These are phyloP conservation scores for Oikopleura vanhoeffeni DNA, from an alignment of 23 tunicate species.

Conservation along the genomic window DNA sequence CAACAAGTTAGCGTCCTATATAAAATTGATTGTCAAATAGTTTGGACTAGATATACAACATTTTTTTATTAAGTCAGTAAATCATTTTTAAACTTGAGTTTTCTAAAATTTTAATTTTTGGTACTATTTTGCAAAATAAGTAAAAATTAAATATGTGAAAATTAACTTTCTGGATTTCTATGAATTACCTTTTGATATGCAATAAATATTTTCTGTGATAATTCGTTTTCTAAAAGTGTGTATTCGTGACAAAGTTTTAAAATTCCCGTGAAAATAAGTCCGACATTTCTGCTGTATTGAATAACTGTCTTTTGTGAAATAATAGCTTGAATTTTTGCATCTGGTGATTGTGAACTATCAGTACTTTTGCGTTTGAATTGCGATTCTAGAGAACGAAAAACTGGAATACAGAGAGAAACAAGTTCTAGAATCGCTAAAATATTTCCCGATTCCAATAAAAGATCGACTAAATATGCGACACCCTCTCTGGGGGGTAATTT, in stretches of 20 bases:
- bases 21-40: no score
- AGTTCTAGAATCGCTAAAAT: neutral
- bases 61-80: no score
- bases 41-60: no score
- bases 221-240: neutral
- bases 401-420: neutral
- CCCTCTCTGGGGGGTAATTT: neutral
- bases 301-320: neutral
- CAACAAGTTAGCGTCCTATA: no score
- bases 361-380: neutral
- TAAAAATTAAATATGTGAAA: no score
- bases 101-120: no score
- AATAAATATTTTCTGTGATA: neutral
- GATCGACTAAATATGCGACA: neutral
- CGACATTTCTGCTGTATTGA: neutral
- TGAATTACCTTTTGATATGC: conserved; percentile 2
- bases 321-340: neutral
- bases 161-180: no score
- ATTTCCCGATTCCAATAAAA: neutral
- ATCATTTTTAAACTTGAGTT: no score
- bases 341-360: neutral
- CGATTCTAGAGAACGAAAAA: neutral
- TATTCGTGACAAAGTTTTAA: neutral
- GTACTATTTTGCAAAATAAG: no score
- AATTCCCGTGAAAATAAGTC: neutral